phyloP scores from a whole-genome alignment of 2,113 vertebrate species.

The Phocoena phocoena region DNA sequence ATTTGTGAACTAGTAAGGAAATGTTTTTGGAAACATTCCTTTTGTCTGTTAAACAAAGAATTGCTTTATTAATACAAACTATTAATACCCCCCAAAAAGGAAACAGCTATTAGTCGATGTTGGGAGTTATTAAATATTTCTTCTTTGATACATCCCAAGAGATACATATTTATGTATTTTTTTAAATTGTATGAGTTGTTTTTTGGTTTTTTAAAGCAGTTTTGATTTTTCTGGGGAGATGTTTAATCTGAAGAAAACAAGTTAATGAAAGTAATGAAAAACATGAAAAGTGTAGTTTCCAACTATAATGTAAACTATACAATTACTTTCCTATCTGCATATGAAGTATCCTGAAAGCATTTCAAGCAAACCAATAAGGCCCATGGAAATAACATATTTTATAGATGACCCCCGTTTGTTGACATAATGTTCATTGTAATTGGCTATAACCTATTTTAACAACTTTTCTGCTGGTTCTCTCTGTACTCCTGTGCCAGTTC shows the following conservation, averaged over 20 bases:
- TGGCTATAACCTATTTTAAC: background rate
- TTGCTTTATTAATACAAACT: background rate
- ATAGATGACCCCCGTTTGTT: background rate
- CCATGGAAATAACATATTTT: background rate
- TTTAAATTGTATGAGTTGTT: background rate
- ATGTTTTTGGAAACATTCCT: background rate
- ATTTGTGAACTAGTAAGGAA: background rate
- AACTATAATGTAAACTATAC: background rate
- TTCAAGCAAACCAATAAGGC: background rate
- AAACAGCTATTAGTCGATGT: background rate
- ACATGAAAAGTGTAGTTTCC: background rate
- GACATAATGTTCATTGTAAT: background rate
- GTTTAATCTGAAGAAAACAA: slow-evolving; percentile 3
- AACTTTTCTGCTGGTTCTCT: background rate
- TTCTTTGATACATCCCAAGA: background rate
- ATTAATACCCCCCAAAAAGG: background rate
- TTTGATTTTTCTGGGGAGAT: background rate
- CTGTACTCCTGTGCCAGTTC: background rate
- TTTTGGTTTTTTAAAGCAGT: background rate
- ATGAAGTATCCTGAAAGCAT: background rate
- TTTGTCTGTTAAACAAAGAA: background rate
- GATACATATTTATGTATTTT: background rate
- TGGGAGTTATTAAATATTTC: background rate
- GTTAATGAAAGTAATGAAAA: background rate
- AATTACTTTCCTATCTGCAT: background rate